Base-by-base conservation (phyloP, 1,140 invertebrate species). In the Tachypleus tridentatus region DNA sequence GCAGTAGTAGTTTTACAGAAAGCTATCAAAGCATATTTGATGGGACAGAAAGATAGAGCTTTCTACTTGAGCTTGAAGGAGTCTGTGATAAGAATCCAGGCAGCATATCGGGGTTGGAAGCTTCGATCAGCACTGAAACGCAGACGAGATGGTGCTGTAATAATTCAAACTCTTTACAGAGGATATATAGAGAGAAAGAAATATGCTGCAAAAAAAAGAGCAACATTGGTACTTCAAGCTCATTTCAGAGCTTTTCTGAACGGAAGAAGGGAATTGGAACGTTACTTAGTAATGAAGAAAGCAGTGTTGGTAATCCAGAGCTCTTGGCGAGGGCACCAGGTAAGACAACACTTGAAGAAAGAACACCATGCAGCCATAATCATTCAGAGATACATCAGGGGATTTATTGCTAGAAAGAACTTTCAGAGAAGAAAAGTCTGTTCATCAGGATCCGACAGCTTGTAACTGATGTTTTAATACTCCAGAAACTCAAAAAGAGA, bases 1-100 rank as follows among this genome's bases (percentile, higher is more conserved):
- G 67, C 70, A 48, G 70, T 64, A 3, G 7, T 70, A 63, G 58
- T 54, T 11, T 58, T 75, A 53, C 75, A 76, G 62, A 64, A 11
- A 49, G 49, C 49, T 5, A 72, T 62, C 57, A 70, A 72, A 66
- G 71, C 64, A 52, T 67, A 69, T 6, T 52, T 58, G 8, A 53
- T 64, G 0, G 52, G 63, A n/a, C 64, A 60, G 7, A 59, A 60
- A 48, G 4, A 50, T 11, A 60, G 51, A 10, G 3, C 53, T 11
- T 48, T 56, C 10, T 66, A 60, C 51, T 3, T 58, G n/a, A 11
- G 56, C 10, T 11, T 54, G 4, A 66, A 51, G n/a, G 60, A 56
- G 10, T 51, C 51, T 8, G 48, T 51, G 50, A 63, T 66, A 8
- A 11, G 59, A 52, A 47, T 66, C 48, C 65, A 66, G 56, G 8